A percentile compares a stretch with the other conserved stretches of the same genome.
Conservation (phyloP, 30 jellyfish, hydroid and myxozoan genomes). For the Hydractinia symbiolongicarpus region DNA sequence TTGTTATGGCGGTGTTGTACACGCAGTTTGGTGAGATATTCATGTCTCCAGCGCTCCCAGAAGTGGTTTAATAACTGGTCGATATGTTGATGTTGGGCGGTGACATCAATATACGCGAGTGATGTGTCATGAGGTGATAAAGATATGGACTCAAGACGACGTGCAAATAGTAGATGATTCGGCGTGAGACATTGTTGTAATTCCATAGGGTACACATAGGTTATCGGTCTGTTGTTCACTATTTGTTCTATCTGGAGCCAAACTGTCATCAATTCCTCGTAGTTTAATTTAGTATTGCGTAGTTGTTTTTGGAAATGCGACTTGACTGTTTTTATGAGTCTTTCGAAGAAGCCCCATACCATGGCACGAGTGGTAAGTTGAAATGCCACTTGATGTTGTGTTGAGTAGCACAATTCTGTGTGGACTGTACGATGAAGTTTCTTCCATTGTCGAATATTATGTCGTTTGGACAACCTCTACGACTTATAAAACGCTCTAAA, state of each 20-base stretch:
- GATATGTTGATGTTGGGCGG: background rate
- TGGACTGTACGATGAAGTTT: background rate
- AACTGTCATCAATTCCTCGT: background rate
- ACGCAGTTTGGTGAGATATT: too few relatives aligned
- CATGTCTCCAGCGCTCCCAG: too few relatives aligned
- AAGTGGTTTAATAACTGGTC: too few relatives aligned
- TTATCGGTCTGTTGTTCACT: background rate
- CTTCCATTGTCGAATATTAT: slow-evolving; percentile 27
- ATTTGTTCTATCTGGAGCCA: background rate
- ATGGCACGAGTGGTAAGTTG: slow-evolving; percentile 15
- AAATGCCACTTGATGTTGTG: background rate
- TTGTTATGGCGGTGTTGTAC: too few relatives aligned
- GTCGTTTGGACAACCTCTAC: slow-evolving; percentile 31
- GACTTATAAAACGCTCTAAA: slow-evolving; percentile 11
- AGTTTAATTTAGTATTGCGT: background rate
- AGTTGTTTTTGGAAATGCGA: background rate
- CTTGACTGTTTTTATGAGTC: slow-evolving; percentile 6
- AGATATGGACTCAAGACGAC: slow-evolving; percentile 8
- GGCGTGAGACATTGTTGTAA: slow-evolving; percentile 1
- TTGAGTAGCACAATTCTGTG: background rate
- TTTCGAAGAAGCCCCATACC: slow-evolving; percentile 10
- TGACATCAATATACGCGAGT: too few relatives aligned
- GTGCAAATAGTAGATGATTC: background rate
- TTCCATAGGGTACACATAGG: slow-evolving; percentile 12
- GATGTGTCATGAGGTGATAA: background rate